These are phyloP conservation scores for Alethe diademata DNA, from an alignment of 2,113 vertebrate genomes.

Conservation along the genomic window DNA sequence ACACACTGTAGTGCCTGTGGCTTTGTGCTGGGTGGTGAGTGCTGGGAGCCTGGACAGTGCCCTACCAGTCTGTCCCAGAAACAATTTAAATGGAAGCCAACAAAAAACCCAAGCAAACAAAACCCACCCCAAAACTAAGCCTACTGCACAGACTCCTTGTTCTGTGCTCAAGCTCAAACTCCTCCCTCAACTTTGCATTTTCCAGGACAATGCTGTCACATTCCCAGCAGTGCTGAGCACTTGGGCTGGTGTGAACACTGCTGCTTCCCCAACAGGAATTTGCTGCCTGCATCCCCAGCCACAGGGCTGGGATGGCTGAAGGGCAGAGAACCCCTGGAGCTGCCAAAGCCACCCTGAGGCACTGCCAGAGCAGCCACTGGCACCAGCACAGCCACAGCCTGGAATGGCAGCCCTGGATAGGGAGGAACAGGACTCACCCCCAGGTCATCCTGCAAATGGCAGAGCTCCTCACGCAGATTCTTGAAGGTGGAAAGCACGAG, in stretches of 20 bases:
- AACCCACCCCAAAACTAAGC: neutral
- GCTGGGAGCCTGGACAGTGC: neutral
- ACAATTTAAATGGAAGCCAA: neutral
- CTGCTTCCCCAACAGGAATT: neutral
- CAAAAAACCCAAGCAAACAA: neutral
- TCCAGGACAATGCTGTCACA: neutral
- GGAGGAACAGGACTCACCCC: constrained; percentile 69
- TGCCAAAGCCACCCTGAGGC: neutral
- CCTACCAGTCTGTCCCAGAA: neutral
- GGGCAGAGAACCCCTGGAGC: neutral
- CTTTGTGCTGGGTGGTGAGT: neutral
- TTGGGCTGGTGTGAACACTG: neutral
- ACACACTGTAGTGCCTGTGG: neutral
- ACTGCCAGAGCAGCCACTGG: neutral
- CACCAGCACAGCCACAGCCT: neutral
- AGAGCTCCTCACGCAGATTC: constrained; percentile 88
- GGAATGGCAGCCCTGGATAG: neutral
- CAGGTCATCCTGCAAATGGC: constrained; percentile 90
- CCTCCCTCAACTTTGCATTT: neutral
- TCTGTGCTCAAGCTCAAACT: no score
- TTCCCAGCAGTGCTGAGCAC: accelerated
- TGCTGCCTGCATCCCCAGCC: neutral
- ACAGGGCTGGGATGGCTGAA: neutral
- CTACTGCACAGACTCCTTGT: neutral
- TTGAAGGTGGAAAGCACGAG: constrained; percentile 92